Percentiles rank a stretch among this genome's conserved stretches.
phyloP scores from a whole-genome alignment of 2,797 vertebrate genomes.

The Chiloscyllium punctatum region DNA sequence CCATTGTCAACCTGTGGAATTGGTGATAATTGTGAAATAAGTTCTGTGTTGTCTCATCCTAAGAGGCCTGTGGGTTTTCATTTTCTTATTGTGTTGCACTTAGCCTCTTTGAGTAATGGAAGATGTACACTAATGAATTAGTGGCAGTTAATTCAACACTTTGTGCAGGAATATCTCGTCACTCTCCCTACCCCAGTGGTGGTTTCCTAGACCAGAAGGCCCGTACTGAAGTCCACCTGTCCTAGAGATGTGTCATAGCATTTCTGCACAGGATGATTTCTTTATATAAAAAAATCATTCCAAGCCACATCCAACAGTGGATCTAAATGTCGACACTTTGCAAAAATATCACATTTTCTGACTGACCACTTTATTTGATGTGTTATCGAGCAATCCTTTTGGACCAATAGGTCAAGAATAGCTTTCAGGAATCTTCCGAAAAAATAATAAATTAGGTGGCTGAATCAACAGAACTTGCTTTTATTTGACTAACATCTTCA shows the following conservation, averaged over 20 bases:
- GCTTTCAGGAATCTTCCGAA: neutral
- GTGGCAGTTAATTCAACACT: neutral
- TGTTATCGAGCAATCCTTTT: neutral
- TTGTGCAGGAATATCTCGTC: neutral
- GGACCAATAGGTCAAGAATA: neutral
- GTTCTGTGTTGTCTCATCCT: neutral
- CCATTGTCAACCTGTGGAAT: neutral
- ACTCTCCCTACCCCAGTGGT: too few relatives aligned
- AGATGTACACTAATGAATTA: neutral
- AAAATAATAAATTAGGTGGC: neutral
- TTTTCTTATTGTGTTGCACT: neutral
- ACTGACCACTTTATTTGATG: neutral
- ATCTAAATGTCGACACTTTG: neutral
- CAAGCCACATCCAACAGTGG: neutral
- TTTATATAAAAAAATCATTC: too few relatives aligned
- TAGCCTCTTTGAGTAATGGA: neutral
- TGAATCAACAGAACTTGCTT: neutral
- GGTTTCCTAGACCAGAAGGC: too few relatives aligned
- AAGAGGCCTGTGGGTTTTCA: neutral
- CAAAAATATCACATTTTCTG: neutral
- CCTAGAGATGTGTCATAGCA: too few relatives aligned
- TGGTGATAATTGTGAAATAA: neutral
- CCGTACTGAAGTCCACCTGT: too few relatives aligned
- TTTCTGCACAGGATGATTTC: too few relatives aligned
- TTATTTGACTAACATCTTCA: neutral